Base-by-base conservation (phyloP, 2,888 invertebrate genomes). In the Mesochorus sp. region DNA sequence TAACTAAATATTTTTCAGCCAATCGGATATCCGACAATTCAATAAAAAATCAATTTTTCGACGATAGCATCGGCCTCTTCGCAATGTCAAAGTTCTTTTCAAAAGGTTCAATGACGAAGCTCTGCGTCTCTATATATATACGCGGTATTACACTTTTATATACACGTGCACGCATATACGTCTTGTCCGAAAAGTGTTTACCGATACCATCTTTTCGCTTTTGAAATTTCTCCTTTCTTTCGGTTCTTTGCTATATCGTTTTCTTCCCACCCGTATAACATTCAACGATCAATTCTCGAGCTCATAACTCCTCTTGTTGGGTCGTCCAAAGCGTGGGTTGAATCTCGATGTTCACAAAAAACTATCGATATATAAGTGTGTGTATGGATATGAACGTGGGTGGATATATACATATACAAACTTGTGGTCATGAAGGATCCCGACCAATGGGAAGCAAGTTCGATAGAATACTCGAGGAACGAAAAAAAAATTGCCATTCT, bases 241-340 rank as follows among this genome's bases (percentile, higher is more conserved):
- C 59, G n/a, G 49, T 57, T 61, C 17, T 44, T 39, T 66, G n/a
- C 26, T 26, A 26, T 8, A 57, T 61, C 71, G 59, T 21, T 72
- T 55, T 71, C 59, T 26, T 71, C 49, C 39, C 37, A 64, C 64
- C 39, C 66, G 37, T 26, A 61, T 17, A 49, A 62, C 31, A 28
- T 31, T n/a, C 53, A 44, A 66, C 64, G 71, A 72, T 61, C 71
- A 37, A 42, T 62, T 72, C 28, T 61, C 62, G 67, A 55, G 37
- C 55, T 61, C 67, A 49, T 67, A 72, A 77, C 72, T 72, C n/a
- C n/a, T n/a, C 72, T 53, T 28, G 44, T 19, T 19, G 42, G 34
- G 3, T 67, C 37, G 31, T 28, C 44, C 10, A 21, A 62, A 42
- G 19, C 42, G 70, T 70, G 70, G 57, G 62, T 70, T 49, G 70